Conservation (phyloP, 2,888 invertebrate genomes). For the Catocala nupta region DNA sequence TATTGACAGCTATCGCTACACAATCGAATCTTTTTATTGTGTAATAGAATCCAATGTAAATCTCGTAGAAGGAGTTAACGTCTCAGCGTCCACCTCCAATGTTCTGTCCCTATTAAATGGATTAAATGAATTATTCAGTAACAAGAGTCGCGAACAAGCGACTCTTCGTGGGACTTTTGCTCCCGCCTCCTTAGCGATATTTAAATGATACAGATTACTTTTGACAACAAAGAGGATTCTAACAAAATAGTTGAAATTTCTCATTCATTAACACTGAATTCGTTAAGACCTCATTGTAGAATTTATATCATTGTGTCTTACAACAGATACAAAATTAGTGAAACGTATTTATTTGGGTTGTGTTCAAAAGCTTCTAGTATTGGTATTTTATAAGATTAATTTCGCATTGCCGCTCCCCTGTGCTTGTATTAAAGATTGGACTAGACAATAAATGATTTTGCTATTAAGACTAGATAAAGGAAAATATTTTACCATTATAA, state of each 20-base stretch:
- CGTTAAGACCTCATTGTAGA: constrained; percentile 9
- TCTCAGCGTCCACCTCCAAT: constrained; percentile 44
- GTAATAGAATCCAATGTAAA: constrained; percentile 57
- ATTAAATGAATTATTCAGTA: constrained; percentile 85
- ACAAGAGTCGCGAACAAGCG: constrained; percentile 63
- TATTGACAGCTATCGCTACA: constrained; percentile 47
- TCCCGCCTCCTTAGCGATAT: constrained; percentile 39
- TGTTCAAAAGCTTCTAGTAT: too few relatives aligned
- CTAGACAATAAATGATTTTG: too few relatives aligned
- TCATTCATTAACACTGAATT: constrained; percentile 32
- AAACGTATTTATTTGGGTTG: too few relatives aligned
- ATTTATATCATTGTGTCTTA: too few relatives aligned
- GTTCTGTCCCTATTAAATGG: constrained; percentile 70
- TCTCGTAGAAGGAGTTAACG: constrained; percentile 54
- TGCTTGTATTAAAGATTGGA: too few relatives aligned
- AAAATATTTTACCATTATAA: too few relatives aligned
- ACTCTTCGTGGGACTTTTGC: constrained; percentile 59
- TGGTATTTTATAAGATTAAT: too few relatives aligned
- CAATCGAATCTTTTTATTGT: constrained; percentile 43
- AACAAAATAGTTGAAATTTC: constrained; percentile 23
- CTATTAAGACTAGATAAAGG: too few relatives aligned
- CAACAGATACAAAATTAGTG: too few relatives aligned
- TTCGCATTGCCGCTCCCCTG: too few relatives aligned
- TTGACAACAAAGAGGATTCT: constrained; percentile 23
- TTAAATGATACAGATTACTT: constrained; percentile 42